These are phyloP conservation scores for Fistularia commersonii DNA, from an alignment of 2,797 vertebrate genomes.

Conservation along the genomic window DNA sequence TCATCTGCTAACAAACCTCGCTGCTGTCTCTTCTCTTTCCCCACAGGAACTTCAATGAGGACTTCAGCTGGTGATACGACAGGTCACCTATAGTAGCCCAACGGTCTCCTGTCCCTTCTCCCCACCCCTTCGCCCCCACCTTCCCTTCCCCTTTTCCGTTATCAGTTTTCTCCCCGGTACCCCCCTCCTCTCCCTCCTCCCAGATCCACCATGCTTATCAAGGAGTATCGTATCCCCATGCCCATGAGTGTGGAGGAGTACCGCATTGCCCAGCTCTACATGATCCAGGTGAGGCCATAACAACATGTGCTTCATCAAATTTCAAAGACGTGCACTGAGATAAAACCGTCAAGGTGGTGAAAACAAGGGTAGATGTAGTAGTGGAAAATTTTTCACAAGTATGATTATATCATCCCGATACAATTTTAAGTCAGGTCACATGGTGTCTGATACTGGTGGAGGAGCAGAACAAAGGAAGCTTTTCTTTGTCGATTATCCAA, in stretches of 20 bases:
- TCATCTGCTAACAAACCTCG: background rate
- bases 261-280: slow-evolving; percentile 98
- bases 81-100: slow-evolving; percentile 58
- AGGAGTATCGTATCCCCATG: slow-evolving; percentile 95
- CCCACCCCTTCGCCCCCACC: slow-evolving; percentile 15
- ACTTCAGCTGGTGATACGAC: slow-evolving; percentile 71
- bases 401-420: slow-evolving; percentile 7
- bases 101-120: slow-evolving; percentile 34
- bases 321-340: background rate
- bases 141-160: slow-evolving; percentile 22
- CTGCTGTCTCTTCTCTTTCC: slow-evolving; percentile 6
- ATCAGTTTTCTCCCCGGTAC: slow-evolving; percentile 37
- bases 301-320: too few relatives aligned
- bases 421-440: slow-evolving; percentile 50
- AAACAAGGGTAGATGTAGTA: slow-evolving; percentile 1
- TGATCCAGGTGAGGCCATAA: slow-evolving; percentile 89
- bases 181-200: slow-evolving; percentile 11
- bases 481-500: slow-evolving; percentile 60
- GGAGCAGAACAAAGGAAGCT: slow-evolving; percentile 50
- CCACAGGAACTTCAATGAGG: slow-evolving; percentile 80
- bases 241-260: slow-evolving; percentile 98
- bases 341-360: background rate
- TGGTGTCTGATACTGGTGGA: slow-evolving; percentile 25
- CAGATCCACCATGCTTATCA: slow-evolving; percentile 89
- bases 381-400: slow-evolving; percentile 15